These are phyloP conservation scores for Cyprinodon variegatus DNA, from an alignment of 2,113 vertebrate genomes.

Conservation along the genomic window DNA sequence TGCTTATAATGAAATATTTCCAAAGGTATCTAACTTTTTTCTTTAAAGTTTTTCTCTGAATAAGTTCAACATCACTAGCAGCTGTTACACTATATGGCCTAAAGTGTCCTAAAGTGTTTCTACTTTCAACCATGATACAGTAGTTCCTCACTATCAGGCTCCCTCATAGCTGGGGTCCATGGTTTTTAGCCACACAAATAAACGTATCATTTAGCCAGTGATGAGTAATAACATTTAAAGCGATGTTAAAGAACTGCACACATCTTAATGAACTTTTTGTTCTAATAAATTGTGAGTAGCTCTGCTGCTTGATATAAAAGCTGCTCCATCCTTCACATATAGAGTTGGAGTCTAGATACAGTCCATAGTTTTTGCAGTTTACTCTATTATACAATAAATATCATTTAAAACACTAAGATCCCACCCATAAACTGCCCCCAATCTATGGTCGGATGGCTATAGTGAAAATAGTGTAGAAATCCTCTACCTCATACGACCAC, in stretches of 20 bases:
- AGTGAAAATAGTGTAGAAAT: too few relatives aligned
- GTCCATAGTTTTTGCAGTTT: too few relatives aligned
- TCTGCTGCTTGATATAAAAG: too few relatives aligned
- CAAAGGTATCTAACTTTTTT: constrained; percentile 41
- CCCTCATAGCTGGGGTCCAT: not conserved
- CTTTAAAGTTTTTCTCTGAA: not conserved
- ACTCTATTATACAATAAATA: too few relatives aligned
- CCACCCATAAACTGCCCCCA: too few relatives aligned
- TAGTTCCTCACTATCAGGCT: not conserved
- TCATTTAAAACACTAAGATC: too few relatives aligned
- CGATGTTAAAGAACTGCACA: not conserved
- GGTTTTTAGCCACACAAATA: not conserved
- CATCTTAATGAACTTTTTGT: too few relatives aligned
- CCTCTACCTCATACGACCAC: too few relatives aligned
- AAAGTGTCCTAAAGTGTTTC: not conserved
- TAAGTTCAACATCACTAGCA: constrained; percentile 37
- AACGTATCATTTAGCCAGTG: not conserved
- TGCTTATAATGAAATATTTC: constrained; percentile 52
- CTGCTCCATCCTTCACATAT: too few relatives aligned
- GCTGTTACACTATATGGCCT: not conserved
- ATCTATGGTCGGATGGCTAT: too few relatives aligned
- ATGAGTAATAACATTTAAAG: not conserved
- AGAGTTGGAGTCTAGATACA: too few relatives aligned
- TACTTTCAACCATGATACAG: not conserved
- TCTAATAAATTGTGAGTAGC: too few relatives aligned